phyloP scores from a whole-genome alignment of 2,797 vertebrate genomes.

The Dermochelys coriacea region DNA sequence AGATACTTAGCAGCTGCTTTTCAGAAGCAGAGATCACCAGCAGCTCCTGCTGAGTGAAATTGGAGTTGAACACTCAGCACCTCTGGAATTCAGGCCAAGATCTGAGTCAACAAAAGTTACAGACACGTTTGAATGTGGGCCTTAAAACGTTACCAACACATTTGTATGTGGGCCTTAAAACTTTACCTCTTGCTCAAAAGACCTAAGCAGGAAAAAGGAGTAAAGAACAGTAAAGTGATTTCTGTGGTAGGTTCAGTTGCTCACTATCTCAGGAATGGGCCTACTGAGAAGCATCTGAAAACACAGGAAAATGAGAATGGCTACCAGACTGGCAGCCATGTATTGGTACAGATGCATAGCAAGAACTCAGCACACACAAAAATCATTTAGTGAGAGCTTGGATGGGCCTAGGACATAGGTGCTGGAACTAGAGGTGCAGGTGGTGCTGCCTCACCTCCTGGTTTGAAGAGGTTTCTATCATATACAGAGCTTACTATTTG shows the following conservation, averaged over 20 bases:
- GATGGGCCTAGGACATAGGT: background rate
- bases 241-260: background rate
- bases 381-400: background rate
- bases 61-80: background rate
- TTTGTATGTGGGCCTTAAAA: background rate
- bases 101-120: background rate
- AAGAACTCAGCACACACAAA: background rate
- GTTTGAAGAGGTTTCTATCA: too few relatives aligned
- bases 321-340: background rate
- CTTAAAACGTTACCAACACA: background rate
- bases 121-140: background rate
- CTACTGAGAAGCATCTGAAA: background rate
- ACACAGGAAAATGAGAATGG: background rate
- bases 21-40: background rate
- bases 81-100: background rate
- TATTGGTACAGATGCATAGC: background rate
- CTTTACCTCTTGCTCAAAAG: background rate
- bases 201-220: background rate
- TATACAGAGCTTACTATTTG: too few relatives aligned
- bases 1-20: background rate
- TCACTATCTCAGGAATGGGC: background rate
- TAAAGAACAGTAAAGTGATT: background rate
- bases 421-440: too few relatives aligned
- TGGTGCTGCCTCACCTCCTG: too few relatives aligned
- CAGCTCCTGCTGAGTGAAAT: background rate